Evolutionary conservation across 35 echinoderm and acorn worm species (phyloP), one percentile per base, ranked within the genome.

Genomic region (Ptychodera flava): DNA sequence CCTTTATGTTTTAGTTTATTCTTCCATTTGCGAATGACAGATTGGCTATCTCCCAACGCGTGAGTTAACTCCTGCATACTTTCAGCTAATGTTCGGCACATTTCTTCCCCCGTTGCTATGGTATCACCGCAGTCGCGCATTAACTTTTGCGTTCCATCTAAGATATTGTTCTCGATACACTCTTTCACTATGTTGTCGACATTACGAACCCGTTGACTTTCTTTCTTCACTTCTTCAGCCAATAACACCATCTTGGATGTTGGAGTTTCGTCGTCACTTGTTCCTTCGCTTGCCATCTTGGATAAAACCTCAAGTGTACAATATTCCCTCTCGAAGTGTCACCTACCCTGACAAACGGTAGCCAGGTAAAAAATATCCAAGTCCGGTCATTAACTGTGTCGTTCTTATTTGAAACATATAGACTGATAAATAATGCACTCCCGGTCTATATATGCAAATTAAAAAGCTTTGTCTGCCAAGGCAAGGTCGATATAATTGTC

Each of bases 1-100:
- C 45, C 45, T 64, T 64, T 64, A 64, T 64, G 45, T 64, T 64
- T 64, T 64, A 64, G 45, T 64, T 64, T 64, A 64, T 64, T 64
- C 22, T 64, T 64, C 45, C 45, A 64, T 22, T 22, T 64, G 6
- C 45, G 6, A 12, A 64, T 64, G 45, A 64, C 45, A 6, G 45
- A 64, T 22, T 64, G 45, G 22, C 45, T 64, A 64, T 64, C 45
- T 64, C 45, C 45, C 45, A 64, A 22, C 22, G 45, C 45, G 6
- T 22, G 45, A 22, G 6, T 64, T 22, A 64, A 64, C 22, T 64
- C 45, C 45, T 64, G 45, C 45, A 64, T 64, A 6, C 45, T 22
- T 22, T 64, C 45, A 64, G 45, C 45, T 22, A 64, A 6, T 12
- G 45, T 12, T 12, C 45, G 45, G 22, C 45, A 64, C 45, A 64